Evolutionary conservation across 2,113 vertebrate species (phyloP).

Genomic region (Thamnophis sirtalis): DNA sequence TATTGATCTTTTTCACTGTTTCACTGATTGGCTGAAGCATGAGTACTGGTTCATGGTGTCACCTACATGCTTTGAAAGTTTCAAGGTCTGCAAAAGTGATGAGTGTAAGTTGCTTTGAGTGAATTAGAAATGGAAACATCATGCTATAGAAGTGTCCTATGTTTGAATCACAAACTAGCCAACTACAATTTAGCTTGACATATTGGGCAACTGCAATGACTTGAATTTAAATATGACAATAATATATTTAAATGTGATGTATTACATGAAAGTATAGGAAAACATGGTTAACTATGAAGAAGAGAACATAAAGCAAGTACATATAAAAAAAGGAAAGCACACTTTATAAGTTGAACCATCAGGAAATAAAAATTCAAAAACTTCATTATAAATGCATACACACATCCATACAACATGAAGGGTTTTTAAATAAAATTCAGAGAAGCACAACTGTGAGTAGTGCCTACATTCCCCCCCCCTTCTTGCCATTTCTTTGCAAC

Average conservation of each 20-base stretch:
- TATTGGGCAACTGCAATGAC: not conserved
- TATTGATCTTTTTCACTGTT: not conserved
- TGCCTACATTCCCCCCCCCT: not conserved
- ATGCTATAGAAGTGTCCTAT: not conserved
- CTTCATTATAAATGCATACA: not conserved
- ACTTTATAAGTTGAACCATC: not conserved
- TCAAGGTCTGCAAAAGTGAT: not conserved
- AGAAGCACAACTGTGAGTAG: not conserved
- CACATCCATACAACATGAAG: not conserved
- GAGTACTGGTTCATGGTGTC: not conserved
- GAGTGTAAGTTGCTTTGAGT: not conserved
- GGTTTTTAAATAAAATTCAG: not conserved
- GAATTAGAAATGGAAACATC: not conserved
- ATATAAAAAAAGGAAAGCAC: not conserved
- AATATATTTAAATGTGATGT: not conserved
- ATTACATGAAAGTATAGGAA: not conserved
- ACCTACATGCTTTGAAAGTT: not conserved
- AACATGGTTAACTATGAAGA: not conserved
- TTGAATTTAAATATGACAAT: not conserved
- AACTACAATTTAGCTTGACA: not conserved
- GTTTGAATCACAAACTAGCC: not conserved
- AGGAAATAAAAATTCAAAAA: not conserved
- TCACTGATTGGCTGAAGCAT: not conserved
- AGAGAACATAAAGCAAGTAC: not conserved
- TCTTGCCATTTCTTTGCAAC: not conserved